Evolutionary conservation across 2,888 invertebrate genomes (phyloP), one percentile per base, ranked within the genome.

Genomic region (Podotricha telesiphe): DNA sequence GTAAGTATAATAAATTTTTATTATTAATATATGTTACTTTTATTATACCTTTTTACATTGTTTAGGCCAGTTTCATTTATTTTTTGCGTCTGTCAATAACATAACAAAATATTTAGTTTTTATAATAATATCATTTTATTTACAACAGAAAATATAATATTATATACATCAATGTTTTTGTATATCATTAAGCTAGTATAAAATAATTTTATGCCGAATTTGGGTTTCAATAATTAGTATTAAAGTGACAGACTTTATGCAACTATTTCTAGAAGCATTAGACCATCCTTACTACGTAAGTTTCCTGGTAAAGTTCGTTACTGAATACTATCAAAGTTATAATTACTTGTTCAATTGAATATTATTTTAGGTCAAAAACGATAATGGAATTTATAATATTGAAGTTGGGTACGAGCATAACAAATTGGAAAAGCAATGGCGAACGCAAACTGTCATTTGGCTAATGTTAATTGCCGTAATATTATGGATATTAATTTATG

Each of bases 391-490:
- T 6, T 34, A 61, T 28, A 37, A 65, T 10, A 71, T 73, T 56
- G 77, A 77, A 67, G 34, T 63, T 59, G 63, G 71, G 64, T 11
- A 28, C 51, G 53, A 45, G 13, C 22, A 40, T 20, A 17, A 61
- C 13, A 65, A 65, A 56, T 22, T 15, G 15, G 70, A 48, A 62
- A 72, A 65, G 73, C 75, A 79, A 65, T 78, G 79, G 77, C 78
- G 71, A 42, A 69, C 75, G 15, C 79, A 81, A 53, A 79, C 76
- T 8, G 80, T 80, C 17, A 67, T 84, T 8, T 82, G 81, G 80
- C 71, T 87, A 76, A 64, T 87, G 69, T 59, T 79, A 2, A 72
- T 80, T 4, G 84, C 84, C 3, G 37, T 87, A 2, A 51, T 83
- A 17, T 56, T 87, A 11, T 87, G 86, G 87, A 65, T 82, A 13